Evolutionary conservation across 2,113 vertebrate genomes (phyloP).

Genomic region (Passerina amoena): DNA sequence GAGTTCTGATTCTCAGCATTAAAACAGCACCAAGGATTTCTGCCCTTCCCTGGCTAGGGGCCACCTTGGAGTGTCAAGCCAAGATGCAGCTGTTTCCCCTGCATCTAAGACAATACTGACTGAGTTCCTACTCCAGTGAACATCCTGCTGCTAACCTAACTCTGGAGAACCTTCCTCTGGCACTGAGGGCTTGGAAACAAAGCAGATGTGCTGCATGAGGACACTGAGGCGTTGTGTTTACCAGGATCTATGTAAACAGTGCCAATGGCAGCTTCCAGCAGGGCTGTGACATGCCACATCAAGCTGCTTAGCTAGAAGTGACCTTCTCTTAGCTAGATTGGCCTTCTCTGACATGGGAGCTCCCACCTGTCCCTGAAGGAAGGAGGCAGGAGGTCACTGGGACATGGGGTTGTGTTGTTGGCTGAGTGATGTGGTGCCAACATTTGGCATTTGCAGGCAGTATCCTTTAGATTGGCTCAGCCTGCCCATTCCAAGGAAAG

Average conservation of each 20-base stretch:
- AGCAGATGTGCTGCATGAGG: background rate
- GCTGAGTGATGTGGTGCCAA: background rate
- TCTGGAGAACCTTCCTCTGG: background rate
- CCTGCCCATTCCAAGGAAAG: background rate
- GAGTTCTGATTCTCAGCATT: background rate
- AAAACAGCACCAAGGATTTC: background rate
- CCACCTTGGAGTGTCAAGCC: background rate
- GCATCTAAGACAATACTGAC: background rate
- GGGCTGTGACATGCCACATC: background rate
- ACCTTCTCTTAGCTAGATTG: background rate
- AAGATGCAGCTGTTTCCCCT: background rate
- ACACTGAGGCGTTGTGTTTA: background rate
- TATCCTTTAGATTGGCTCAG: background rate
- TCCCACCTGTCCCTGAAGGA: background rate
- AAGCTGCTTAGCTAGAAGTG: background rate
- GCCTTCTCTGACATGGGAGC: background rate
- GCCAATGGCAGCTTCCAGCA: background rate
- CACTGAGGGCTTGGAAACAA: background rate
- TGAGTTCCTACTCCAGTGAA: background rate
- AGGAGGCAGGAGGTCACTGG: slow-evolving; percentile 8
- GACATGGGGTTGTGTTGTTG: background rate
- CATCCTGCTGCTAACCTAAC: background rate
- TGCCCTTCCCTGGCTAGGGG: background rate
- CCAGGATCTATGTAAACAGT: background rate
- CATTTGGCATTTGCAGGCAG: background rate